These are phyloP conservation scores for Rhingia campestris DNA, from an alignment of 2,888 invertebrate genomes.

Conservation along the genomic window DNA sequence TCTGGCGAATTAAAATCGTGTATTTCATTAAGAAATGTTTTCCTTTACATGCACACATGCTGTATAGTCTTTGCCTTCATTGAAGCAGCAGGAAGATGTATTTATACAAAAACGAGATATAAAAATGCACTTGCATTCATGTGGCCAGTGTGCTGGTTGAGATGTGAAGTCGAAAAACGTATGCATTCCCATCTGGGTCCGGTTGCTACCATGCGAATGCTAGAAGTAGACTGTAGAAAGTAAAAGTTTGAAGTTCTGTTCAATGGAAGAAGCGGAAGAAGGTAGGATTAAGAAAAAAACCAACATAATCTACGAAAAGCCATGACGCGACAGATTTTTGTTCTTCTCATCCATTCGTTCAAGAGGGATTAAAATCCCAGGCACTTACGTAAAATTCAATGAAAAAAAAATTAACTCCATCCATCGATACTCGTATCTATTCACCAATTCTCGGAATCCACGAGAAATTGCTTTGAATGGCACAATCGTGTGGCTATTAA, in stretches of 20 bases:
- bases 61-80: neutral
- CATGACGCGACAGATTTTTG: slow-evolving; percentile 44
- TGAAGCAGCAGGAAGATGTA: slow-evolving; percentile 10
- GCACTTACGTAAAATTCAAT: neutral
- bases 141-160: slow-evolving; percentile 15
- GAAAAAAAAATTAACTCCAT: neutral
- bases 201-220: slow-evolving; percentile 3
- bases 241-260: slow-evolving; percentile 46
- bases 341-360: slow-evolving; percentile 22
- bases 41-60: neutral
- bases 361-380: neutral
- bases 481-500: slow-evolving; percentile 74
- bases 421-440: neutral
- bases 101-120: too few relatives aligned
- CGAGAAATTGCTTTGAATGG: slow-evolving; percentile 71
- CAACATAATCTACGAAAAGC: slow-evolving; percentile 18
- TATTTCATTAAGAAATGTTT: slow-evolving; percentile 41
- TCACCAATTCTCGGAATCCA: slow-evolving; percentile 33
- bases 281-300: neutral
- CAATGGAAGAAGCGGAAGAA: slow-evolving; percentile 22
- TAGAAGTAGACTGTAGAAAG: slow-evolving; percentile 33
- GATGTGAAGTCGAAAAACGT: slow-evolving; percentile 12
- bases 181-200: slow-evolving; percentile 5
- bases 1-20: slow-evolving; percentile 51
- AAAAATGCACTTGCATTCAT: neutral